phyloP scores from a whole-genome alignment of 2,888 invertebrate genomes.

The Chymomyza fuscimana region DNA sequence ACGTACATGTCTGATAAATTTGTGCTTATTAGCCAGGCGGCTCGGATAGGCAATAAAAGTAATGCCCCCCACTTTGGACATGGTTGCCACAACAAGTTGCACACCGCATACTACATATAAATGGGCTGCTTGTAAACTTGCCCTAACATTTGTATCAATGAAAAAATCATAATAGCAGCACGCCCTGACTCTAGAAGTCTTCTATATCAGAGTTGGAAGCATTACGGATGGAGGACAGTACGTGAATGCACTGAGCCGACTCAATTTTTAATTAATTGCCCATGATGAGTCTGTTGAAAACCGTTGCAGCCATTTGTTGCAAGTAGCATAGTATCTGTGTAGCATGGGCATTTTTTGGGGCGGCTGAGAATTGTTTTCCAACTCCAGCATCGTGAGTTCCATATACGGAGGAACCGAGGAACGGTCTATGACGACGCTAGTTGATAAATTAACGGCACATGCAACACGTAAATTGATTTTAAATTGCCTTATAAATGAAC shows the following conservation, averaged over 20 bases:
- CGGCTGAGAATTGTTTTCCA: conserved; percentile 41
- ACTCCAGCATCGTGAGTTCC: conserved; percentile 11
- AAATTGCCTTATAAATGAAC: conserved; percentile 72
- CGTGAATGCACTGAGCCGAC: conserved; percentile 14
- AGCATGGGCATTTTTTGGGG: background rate
- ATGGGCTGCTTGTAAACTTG: background rate
- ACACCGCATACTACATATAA: conserved; percentile 16
- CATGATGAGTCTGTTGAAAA: conserved; percentile 74
- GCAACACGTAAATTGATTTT: conserved; percentile 73
- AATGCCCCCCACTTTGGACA: conserved; percentile 24
- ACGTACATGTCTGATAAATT: conserved; percentile 70
- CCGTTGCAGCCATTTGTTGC: conserved; percentile 24
- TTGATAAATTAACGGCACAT: conserved; percentile 75
- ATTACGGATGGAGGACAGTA: background rate
- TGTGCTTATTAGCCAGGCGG: conserved; percentile 61
- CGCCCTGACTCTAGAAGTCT: conserved; percentile 41
- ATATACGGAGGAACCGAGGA: background rate
- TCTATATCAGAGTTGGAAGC: conserved; percentile 26
- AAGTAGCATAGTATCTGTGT: background rate
- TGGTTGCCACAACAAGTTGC: conserved; percentile 58
- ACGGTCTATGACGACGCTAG: conserved; percentile 35
- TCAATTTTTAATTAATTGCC: conserved; percentile 71
- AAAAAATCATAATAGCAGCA: conserved; percentile 71
- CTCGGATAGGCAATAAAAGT: conserved; percentile 47
- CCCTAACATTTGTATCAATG: conserved; percentile 62